A percentile compares a stretch with the other conserved stretches of the same genome.
phyloP scores from a whole-genome alignment of 2,888 invertebrate species.

The Flabesymbios commensalis region DNA sequence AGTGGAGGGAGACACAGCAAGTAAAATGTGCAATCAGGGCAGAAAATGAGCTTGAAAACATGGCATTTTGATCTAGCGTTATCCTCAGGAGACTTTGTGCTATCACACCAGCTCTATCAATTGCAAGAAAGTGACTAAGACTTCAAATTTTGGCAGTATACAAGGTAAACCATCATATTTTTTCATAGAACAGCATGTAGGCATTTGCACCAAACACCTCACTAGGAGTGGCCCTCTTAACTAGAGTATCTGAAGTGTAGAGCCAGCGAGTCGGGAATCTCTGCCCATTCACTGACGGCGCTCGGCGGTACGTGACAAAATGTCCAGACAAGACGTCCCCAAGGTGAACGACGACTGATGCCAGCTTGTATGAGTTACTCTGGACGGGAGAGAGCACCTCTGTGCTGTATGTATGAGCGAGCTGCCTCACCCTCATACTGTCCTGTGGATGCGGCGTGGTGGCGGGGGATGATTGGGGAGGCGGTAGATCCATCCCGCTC shows the following conservation, averaged over 20 bases:
- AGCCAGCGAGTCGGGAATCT: constrained; percentile 68
- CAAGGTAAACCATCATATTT: too few relatives aligned
- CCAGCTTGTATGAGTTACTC: constrained; percentile 71
- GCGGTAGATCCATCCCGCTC: constrained; percentile 42
- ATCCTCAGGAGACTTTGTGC: too few relatives aligned
- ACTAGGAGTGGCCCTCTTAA: constrained; percentile 77
- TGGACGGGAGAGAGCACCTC: constrained; percentile 21
- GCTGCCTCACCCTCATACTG: constrained; percentile 11
- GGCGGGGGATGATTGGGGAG: neutral
- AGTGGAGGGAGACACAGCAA: too few relatives aligned
- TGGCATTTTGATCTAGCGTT: too few relatives aligned
- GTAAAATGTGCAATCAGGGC: too few relatives aligned
- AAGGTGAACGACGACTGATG: constrained; percentile 86
- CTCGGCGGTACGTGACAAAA: constrained; percentile 87
- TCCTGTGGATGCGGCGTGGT: neutral
- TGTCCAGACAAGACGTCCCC: constrained; percentile 90
- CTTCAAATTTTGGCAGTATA: too few relatives aligned
- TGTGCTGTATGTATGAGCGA: constrained; percentile 23
- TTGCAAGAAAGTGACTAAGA: too few relatives aligned
- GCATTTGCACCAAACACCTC: constrained; percentile 85
- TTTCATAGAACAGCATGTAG: constrained; percentile 91
- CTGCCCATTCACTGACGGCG: constrained; percentile 53
- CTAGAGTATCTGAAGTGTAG: constrained; percentile 83
- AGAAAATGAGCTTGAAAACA: too few relatives aligned
- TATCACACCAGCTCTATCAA: too few relatives aligned